These are phyloP conservation scores for Dromas ardeola DNA, from an alignment of 2,113 vertebrate species.

Conservation along the genomic window DNA sequence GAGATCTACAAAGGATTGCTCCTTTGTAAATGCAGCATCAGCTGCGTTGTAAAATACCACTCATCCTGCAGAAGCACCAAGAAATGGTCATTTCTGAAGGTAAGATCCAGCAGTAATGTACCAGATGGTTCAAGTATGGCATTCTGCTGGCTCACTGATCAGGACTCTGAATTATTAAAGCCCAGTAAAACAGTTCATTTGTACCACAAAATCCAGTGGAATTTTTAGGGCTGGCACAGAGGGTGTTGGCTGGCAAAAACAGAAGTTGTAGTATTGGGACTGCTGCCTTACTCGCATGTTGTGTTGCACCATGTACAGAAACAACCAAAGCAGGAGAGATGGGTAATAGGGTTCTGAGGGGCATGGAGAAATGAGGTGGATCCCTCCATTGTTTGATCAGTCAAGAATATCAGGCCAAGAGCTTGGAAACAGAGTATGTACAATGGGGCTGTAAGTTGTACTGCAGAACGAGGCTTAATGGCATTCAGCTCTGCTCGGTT, in stretches of 20 bases:
- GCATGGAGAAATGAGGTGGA: not conserved
- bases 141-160: not conserved
- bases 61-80: not conserved
- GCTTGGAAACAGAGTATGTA: not conserved
- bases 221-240: not conserved
- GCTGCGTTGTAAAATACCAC: not conserved
- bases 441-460: not conserved
- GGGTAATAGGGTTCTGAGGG: not conserved
- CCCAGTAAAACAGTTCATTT: not conserved
- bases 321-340: not conserved
- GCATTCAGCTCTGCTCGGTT: not conserved
- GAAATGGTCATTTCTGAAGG: not conserved
- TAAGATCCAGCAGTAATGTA: not conserved
- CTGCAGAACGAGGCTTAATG: not conserved
- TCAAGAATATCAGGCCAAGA: not conserved
- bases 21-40: not conserved
- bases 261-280: not conserved
- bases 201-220: not conserved
- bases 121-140: not conserved
- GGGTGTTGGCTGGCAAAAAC: not conserved
- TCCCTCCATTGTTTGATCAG: not conserved
- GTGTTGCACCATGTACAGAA: not conserved
- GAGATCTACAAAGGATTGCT: not conserved
- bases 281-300: not conserved
- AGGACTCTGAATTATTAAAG: not conserved